Evolutionary conservation across 1,140 invertebrate genomes (phyloP), one percentile per base, ranked within the genome.

Genomic region (Rhizoglyphus robini): DNA sequence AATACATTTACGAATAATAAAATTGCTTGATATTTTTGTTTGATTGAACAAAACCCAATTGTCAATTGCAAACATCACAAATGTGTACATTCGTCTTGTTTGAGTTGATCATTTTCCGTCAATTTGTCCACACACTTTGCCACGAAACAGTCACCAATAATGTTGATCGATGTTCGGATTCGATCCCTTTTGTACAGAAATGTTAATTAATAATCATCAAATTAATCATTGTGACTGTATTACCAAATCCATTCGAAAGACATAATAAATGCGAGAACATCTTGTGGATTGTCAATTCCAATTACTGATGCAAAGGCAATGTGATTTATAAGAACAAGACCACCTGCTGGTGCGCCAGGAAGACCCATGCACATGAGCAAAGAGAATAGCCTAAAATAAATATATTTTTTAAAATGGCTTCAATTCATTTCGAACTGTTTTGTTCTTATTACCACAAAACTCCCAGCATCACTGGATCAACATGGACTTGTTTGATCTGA

Each of bases 141-240:
- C 4, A 88, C 84, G 73, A 90, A 90, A 73, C 87, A 89, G 71
- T 92, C 88, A 0, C 88, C 88, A 25, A 92, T 75, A 80, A 91
- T 85, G 72, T 92, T 94, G 70, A 88, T 90, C 3, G 87, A 87
- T 0, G 89, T 91, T 49, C 89, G 80, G 63, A 90, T 84, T 4
- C 89, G 82, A n/a, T n/a, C n/a, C n/a, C n/a, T n/a, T n/a, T n/a
- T n/a, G n/a, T n/a, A n/a, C n/a, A n/a, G n/a, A n/a, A n/a, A n/a
- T 49, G 13, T 75, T 92, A 88, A 8, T 88, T 92, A 70, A 1
- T 74, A n/a, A n/a, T n/a, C n/a, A n/a, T n/a, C n/a, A n/a, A n/a
- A n/a, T n/a, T n/a, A n/a, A n/a, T n/a, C n/a, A 63, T 4, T 8
- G 3, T n/a, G 3, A 30, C 3, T 49, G n/a, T n/a, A 1, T 63